These are phyloP conservation scores for Dryoscopus gambensis DNA, from an alignment of 2,113 vertebrate species.

Conservation along the genomic window DNA sequence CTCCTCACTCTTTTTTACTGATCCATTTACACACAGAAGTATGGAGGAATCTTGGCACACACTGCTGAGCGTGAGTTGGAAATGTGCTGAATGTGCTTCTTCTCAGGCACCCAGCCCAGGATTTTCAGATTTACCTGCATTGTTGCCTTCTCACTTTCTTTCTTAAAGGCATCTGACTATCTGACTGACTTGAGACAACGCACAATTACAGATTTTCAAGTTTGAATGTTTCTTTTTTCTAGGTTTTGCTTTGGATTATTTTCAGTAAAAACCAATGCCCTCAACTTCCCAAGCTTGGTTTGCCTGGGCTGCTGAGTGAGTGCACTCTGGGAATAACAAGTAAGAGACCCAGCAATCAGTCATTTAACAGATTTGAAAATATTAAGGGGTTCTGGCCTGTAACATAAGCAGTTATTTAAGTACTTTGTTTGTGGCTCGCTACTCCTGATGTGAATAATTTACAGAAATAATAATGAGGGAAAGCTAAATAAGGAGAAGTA, in stretches of 20 bases:
- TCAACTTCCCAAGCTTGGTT: neutral
- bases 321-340: neutral
- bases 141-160: neutral
- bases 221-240: neutral
- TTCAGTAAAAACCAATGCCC: neutral
- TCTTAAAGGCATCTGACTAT: neutral
- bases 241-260: neutral
- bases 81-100: neutral
- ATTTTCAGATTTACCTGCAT: neutral
- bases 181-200: neutral
- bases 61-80: neutral
- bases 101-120: neutral
- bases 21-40: neutral
- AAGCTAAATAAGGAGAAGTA: neutral
- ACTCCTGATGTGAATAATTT: conserved; percentile 21
- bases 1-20: neutral
- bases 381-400: neutral
- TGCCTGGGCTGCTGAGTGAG: neutral
- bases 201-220: neutral
- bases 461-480: conserved; percentile 26
- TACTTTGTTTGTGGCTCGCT: neutral
- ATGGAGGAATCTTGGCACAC: neutral
- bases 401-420: neutral
- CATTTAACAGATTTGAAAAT: neutral
- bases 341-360: neutral